phyloP scores from a whole-genome alignment of 2,113 vertebrate genomes.

The Ginglymostoma cirratum region DNA sequence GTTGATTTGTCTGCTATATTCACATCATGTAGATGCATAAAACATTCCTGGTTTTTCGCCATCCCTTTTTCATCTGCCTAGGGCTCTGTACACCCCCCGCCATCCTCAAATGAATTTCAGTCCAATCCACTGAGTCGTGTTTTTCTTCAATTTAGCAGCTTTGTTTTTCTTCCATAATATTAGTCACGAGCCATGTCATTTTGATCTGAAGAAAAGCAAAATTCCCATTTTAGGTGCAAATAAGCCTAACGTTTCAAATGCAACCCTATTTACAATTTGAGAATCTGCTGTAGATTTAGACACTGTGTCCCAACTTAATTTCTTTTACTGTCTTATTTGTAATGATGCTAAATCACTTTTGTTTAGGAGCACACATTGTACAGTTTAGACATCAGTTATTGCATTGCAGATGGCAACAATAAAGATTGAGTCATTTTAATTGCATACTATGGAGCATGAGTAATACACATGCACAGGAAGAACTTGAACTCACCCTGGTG shows the following conservation, averaged over 20 bases:
- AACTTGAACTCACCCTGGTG: background rate
- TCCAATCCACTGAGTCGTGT: background rate
- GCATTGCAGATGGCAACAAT: background rate
- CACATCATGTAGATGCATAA: background rate
- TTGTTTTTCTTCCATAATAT: background rate
- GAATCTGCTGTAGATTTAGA: background rate
- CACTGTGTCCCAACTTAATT: background rate
- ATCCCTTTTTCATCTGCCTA: background rate
- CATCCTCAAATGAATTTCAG: background rate
- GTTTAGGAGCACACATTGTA: background rate
- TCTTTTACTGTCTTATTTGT: background rate
- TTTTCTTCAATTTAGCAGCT: background rate
- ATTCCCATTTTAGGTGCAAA: background rate
- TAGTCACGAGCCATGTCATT: background rate
- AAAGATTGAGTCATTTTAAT: background rate
- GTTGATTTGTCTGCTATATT: too few relatives aligned
- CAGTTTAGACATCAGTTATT: background rate
- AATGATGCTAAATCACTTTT: background rate
- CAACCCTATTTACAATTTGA: background rate
- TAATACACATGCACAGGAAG: background rate
- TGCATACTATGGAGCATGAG: slow-evolving; percentile 17
- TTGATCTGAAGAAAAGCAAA: background rate
- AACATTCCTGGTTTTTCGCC: background rate
- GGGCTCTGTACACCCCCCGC: too few relatives aligned
- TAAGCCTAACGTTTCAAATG: background rate